These are phyloP conservation scores for Centrocercus urophasianus DNA, from an alignment of 2,113 vertebrate genomes.

Conservation along the genomic window DNA sequence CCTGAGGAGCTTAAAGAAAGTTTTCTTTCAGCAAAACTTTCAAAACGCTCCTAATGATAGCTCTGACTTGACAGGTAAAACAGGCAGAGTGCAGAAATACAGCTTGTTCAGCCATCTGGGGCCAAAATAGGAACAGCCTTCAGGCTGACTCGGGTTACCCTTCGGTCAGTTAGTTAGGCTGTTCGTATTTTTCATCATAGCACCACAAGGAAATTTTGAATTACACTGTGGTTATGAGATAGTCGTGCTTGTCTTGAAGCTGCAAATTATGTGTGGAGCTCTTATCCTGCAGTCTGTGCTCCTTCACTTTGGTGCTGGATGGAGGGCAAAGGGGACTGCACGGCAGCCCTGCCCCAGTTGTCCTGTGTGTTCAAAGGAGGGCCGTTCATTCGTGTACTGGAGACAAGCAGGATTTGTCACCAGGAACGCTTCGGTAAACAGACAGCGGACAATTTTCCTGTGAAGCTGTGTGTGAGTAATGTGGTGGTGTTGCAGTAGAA, in stretches of 20 bases:
- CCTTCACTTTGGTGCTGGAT: not conserved
- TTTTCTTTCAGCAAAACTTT: not conserved
- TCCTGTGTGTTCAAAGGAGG: not conserved
- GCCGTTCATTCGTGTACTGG: not conserved
- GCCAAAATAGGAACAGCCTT: not conserved
- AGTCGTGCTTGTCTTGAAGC: not conserved
- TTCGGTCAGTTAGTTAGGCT: not conserved
- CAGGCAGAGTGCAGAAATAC: not conserved
- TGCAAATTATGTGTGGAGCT: not conserved
- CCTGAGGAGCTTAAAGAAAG: not conserved
- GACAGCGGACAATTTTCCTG: slow-evolving; percentile 7
- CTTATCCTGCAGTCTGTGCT: not conserved
- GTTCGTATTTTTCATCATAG: not conserved
- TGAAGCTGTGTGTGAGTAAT: slow-evolving; percentile 10
- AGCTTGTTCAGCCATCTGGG: not conserved
- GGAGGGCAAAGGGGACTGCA: accelerated
- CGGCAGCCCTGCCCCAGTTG: not conserved
- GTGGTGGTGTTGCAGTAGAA: not conserved
- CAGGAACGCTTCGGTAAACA: not conserved
- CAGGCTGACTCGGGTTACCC: not conserved
- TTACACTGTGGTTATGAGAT: not conserved
- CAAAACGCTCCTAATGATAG: not conserved
- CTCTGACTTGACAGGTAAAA: not conserved
- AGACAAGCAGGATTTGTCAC: not conserved
- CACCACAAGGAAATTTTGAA: not conserved